These are phyloP conservation scores for Perdita meconis DNA, from an alignment of 2,888 invertebrate genomes.

Conservation along the genomic window DNA sequence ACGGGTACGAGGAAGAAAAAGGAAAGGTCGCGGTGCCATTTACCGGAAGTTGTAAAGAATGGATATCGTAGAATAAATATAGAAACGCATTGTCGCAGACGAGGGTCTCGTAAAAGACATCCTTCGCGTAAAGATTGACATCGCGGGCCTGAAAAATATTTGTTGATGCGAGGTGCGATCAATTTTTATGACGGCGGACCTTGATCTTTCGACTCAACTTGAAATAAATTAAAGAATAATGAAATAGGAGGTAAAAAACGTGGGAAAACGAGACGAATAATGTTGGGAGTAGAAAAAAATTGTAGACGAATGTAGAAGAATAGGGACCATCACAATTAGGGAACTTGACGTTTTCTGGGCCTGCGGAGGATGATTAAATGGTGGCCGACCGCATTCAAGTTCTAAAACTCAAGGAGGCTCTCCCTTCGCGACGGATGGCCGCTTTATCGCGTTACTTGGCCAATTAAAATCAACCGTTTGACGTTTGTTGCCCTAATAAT, in stretches of 20 bases:
- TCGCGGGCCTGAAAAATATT: too few relatives aligned
- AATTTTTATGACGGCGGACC: too few relatives aligned
- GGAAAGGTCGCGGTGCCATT: slow-evolving; percentile 13
- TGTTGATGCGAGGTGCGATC: too few relatives aligned
- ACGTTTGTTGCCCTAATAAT: slow-evolving; percentile 77
- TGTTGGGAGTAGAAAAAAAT: too few relatives aligned
- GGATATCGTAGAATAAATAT: background rate
- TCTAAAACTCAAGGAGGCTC: slow-evolving; percentile 34
- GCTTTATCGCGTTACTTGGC: slow-evolving; percentile 69
- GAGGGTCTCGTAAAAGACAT: background rate
- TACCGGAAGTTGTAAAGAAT: slow-evolving; percentile 10
- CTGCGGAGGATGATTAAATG: slow-evolving; percentile 36
- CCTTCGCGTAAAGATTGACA: too few relatives aligned
- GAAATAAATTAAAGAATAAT: too few relatives aligned
- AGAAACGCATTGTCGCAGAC: background rate
- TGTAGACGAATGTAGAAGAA: background rate
- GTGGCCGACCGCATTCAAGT: slow-evolving; percentile 32
- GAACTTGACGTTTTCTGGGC: too few relatives aligned
- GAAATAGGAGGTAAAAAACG: too few relatives aligned
- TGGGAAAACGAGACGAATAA: too few relatives aligned
- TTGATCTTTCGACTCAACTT: too few relatives aligned
- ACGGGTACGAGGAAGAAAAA: slow-evolving; percentile 5
- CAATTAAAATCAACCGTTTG: slow-evolving; percentile 72
- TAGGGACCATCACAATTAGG: too few relatives aligned
- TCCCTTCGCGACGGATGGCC: slow-evolving; percentile 35